Base-by-base conservation (phyloP, 2,113 vertebrate genomes). In the Axis porcinus region DNA sequence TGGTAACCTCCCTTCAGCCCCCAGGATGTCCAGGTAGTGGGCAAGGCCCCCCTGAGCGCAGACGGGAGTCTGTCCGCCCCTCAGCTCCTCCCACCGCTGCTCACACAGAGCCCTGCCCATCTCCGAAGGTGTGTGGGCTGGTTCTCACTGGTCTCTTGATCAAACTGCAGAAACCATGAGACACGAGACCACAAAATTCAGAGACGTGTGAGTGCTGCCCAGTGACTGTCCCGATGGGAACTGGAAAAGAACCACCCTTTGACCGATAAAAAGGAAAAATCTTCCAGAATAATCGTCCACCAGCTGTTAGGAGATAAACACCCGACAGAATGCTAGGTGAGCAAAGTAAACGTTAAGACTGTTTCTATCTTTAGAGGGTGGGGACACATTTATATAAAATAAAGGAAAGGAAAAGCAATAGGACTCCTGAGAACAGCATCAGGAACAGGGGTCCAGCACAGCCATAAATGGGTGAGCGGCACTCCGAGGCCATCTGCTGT, bases 381-480 rank as follows among this genome's bases (percentile, higher is more conserved):
- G 2, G 25, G 4, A 57, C 7, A 7, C 1, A 11, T 7, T 36
- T 7, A 3, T 12, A 25, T 15, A 40, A 27, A 21, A 30, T 1
- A 7, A n/a, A 36, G 12, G 5, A 43, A 17, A 3, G 86, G 8
- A 11, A 79, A 13, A 2, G 74, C 40, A 30, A n/a, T 5, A 1
- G 23, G 16, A 13, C 27, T 36, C 60, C 45, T 3, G 2, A 28
- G 19, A 45, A 28, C 47, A 30, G 33, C 28, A 2, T 3, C 6
- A 50, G 47, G 23, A 43, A 16, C 6, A 28, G 12, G 25, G 14
- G 74, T 43, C 40, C 40, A 3, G 33, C 11, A 8, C 3, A 12
- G n/a, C 6, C 33, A 14, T 43, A 6, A 13, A 7, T 0, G 0
- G 3, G 33, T 1, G 1, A 0, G n/a, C 1, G 43, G 50, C 23